These are phyloP conservation scores for Phylloscopus whistleri DNA, from an alignment of 2,113 vertebrate genomes.

Conservation along the genomic window DNA sequence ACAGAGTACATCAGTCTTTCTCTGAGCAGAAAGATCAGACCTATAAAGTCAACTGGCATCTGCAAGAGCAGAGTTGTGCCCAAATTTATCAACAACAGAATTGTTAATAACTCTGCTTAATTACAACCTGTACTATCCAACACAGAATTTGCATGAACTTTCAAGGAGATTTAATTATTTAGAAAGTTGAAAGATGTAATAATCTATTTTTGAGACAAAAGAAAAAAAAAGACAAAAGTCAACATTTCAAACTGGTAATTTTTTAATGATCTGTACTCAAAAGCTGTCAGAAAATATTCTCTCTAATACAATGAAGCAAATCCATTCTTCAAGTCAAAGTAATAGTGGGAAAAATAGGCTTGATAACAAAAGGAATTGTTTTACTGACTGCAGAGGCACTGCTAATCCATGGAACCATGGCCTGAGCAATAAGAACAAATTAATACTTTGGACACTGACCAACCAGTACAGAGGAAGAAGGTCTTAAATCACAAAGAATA, in stretches of 20 bases:
- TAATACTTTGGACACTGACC: not conserved
- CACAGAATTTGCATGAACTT: constrained; percentile 30
- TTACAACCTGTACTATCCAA: constrained; percentile 37
- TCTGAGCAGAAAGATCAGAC: not conserved
- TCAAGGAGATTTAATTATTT: constrained; percentile 59
- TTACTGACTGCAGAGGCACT: not conserved
- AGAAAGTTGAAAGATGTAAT: constrained; percentile 53
- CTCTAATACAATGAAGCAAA: constrained; percentile 34
- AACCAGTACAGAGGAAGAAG: not conserved
- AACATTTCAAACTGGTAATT: constrained; percentile 55
- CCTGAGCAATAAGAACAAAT: not conserved
- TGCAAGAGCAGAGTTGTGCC: not conserved
- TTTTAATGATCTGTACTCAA: constrained; percentile 57
- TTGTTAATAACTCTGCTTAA: constrained; percentile 47
- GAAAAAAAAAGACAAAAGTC: constrained; percentile 47
- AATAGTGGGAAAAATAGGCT: not conserved
- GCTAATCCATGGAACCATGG: not conserved
- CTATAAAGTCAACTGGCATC: not conserved
- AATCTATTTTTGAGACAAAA: constrained; percentile 46
- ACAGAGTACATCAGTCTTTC: not conserved
- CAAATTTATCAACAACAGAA: constrained; percentile 50
- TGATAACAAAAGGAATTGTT: constrained; percentile 29
- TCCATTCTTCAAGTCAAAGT: constrained; percentile 10
- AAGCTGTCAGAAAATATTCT: constrained; percentile 60
- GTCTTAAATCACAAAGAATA: not conserved